Evolutionary conservation across 1,140 invertebrate species (phyloP).

Genomic region (Macrosteles quadrilineatus): DNA sequence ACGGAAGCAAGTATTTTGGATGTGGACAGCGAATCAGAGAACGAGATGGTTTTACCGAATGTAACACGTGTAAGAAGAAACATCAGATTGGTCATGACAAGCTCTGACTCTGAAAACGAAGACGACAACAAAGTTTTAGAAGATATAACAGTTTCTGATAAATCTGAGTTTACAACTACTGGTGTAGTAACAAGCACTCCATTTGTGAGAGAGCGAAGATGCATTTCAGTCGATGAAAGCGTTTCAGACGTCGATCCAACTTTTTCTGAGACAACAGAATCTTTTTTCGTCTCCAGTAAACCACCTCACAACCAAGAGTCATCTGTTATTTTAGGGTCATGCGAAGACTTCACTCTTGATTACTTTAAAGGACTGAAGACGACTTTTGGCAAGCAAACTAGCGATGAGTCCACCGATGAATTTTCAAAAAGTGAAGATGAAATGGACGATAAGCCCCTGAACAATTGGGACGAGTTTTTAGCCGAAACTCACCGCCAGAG

Average conservation of each 20-base stretch:
- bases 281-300: slow-evolving; percentile 1
- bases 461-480: slow-evolving; percentile 34
- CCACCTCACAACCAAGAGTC: slow-evolving; percentile 48
- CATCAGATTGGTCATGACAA: slow-evolving; percentile 3
- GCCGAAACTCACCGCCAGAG: slow-evolving; percentile 6
- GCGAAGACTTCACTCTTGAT: slow-evolving; percentile 57
- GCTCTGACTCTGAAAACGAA: slow-evolving; percentile 1
- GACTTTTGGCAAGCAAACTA: slow-evolving; percentile 35
- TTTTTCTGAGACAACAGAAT: neutral
- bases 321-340: slow-evolving; percentile 57
- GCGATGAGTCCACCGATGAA: slow-evolving; percentile 27
- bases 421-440: slow-evolving; percentile 29
- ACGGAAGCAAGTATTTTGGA: slow-evolving; percentile 36
- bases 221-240: neutral
- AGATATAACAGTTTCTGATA: neutral
- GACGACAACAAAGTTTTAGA: neutral
- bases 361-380: slow-evolving; percentile 56
- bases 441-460: slow-evolving; percentile 3
- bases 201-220: neutral
- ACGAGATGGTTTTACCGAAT: neutral
- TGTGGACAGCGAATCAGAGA: slow-evolving; percentile 25
- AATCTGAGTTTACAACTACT: neutral
- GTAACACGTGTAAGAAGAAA: slow-evolving; percentile 16
- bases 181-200: neutral
- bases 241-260: neutral